These are phyloP conservation scores for Thera britannica DNA, from an alignment of 2,888 invertebrate species.

Conservation along the genomic window DNA sequence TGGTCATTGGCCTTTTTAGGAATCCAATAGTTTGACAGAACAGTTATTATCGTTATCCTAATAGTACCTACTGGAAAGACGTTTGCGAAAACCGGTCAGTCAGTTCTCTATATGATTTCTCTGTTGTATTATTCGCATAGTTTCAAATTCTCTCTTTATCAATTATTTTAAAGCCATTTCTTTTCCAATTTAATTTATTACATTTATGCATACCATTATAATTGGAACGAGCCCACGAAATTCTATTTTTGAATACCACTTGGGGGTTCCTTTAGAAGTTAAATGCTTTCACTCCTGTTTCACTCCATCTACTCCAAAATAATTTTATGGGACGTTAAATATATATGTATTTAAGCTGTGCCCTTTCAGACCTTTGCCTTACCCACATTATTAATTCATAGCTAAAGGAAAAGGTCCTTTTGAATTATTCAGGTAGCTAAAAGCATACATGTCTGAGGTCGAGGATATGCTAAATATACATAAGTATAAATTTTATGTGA, in stretches of 20 bases:
- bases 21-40: slow-evolving; percentile 44
- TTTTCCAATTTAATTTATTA: neutral
- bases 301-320: neutral
- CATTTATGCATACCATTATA: neutral
- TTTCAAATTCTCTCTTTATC: too few species aligned
- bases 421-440: slow-evolving; percentile 24
- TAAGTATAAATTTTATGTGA: slow-evolving; percentile 2
- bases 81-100: slow-evolving; percentile 60
- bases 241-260: neutral
- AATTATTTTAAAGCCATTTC: too few species aligned
- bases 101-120: slow-evolving; percentile 26
- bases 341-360: neutral
- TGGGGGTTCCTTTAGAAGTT: neutral
- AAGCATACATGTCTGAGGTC: slow-evolving; percentile 10
- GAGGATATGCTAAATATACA: slow-evolving; percentile 1
- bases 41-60: slow-evolving; percentile 30
- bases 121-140: slow-evolving; percentile 25
- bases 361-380: slow-evolving; percentile 14
- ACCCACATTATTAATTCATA: slow-evolving; percentile 22
- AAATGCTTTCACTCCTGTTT: neutral
- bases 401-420: slow-evolving; percentile 7
- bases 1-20: slow-evolving; percentile 42
- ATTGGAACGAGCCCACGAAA: neutral
- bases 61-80: slow-evolving; percentile 45
- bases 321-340: neutral